Evolutionary conservation across 2,797 vertebrate genomes (phyloP).

Genomic region (Typhlichthys subterraneus): DNA sequence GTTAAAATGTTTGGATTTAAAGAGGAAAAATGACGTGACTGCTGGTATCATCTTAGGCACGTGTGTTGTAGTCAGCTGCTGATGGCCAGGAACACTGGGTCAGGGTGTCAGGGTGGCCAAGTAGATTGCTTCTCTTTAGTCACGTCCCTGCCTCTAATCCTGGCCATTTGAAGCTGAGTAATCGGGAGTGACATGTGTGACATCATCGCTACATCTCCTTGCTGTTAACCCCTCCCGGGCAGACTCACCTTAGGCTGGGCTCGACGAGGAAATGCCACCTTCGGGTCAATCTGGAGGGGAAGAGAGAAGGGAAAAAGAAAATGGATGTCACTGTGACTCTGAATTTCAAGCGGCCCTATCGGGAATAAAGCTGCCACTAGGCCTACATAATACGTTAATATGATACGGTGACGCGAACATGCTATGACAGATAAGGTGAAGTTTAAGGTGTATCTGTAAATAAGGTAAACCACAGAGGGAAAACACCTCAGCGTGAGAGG

Average conservation of each 20-base stretch:
- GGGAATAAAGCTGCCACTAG: background rate
- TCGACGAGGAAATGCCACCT: slow-evolving; percentile 91
- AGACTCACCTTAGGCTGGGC: slow-evolving; percentile 92
- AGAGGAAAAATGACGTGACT: background rate
- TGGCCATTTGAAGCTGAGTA: slow-evolving; percentile 45
- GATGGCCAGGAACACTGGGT: slow-evolving; percentile 46
- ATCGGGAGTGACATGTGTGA: slow-evolving; percentile 57
- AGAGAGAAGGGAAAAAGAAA: slow-evolving; percentile 29
- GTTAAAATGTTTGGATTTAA: background rate
- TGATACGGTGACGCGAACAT: background rate
- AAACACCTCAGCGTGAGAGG: background rate
- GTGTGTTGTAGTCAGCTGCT: background rate
- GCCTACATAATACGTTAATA: too few species aligned
- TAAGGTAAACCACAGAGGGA: slow-evolving; percentile 2
- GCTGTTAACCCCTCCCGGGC: slow-evolving; percentile 40
- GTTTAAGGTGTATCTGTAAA: background rate
- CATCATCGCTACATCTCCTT: slow-evolving; percentile 42
- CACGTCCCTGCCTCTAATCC: slow-evolving; percentile 54
- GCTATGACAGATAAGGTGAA: background rate
- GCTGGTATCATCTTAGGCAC: background rate
- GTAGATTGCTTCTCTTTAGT: slow-evolving; percentile 49
- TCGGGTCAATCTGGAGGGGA: slow-evolving; percentile 87
- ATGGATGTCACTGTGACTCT: background rate
- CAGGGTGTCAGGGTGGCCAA: slow-evolving; percentile 56
- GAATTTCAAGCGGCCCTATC: slow-evolving; percentile 3